These are phyloP conservation scores for Aythya baeri DNA, from an alignment of 2,113 vertebrate species.

Conservation along the genomic window DNA sequence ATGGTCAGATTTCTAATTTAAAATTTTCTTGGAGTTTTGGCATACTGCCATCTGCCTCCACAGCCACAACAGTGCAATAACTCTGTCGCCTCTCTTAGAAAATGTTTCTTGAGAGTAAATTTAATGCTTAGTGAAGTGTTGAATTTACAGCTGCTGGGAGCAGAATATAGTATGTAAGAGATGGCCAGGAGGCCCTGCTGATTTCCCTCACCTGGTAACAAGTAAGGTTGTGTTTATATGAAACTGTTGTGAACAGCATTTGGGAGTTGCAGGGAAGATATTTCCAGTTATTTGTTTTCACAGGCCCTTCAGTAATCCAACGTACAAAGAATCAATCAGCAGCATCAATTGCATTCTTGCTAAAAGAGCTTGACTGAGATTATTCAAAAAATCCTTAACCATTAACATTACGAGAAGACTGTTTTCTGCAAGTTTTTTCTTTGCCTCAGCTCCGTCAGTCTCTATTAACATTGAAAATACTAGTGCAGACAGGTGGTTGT, in stretches of 20 bases:
- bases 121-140: constrained; percentile 50
- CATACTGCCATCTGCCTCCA: constrained; percentile 43
- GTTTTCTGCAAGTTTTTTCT: background rate
- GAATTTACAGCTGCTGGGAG: constrained; percentile 52
- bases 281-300: constrained; percentile 14
- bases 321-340: background rate
- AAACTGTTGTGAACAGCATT: background rate
- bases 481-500: rapidly evolving
- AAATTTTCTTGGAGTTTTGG: constrained; percentile 54
- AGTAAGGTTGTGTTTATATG: constrained; percentile 26
- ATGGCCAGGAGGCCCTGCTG: background rate
- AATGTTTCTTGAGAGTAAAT: constrained; percentile 62
- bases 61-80: constrained; percentile 63
- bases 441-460: background rate
- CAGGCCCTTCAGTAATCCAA: background rate
- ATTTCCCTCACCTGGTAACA: constrained; percentile 51
- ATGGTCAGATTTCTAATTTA: constrained; percentile 58
- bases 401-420: background rate
- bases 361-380: background rate
- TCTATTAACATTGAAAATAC: background rate
- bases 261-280: constrained; percentile 28
- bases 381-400: background rate
- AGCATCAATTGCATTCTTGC: background rate
- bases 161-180: constrained; percentile 37
- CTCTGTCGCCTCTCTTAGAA: constrained; percentile 58